These are phyloP conservation scores for Montipora sp. DNA, from an alignment of 64 coral and sea anemone genomes.

Conservation along the genomic window DNA sequence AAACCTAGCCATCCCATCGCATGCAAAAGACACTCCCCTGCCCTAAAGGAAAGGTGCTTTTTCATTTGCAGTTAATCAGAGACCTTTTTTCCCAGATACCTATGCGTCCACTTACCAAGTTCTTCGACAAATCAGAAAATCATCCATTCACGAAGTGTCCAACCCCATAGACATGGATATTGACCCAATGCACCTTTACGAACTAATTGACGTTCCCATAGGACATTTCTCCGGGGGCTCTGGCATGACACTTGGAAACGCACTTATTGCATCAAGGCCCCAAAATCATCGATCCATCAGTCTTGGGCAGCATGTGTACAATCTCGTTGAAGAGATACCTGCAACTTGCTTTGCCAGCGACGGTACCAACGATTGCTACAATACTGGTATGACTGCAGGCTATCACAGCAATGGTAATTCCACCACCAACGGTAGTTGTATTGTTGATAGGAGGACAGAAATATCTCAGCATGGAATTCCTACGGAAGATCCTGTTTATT, in stretches of 20 bases:
- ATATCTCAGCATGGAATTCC: background rate
- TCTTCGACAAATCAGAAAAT: background rate
- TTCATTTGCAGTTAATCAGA: background rate
- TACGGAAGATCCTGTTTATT: background rate
- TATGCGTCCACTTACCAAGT: conserved; percentile 27
- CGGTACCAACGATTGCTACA: no score
- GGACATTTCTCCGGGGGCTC: no score
- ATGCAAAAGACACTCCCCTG: no score
- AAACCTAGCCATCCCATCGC: background rate
- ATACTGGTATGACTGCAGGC: background rate
- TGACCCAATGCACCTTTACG: background rate
- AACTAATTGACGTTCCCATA: background rate
- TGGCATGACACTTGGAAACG: no score
- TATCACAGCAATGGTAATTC: background rate
- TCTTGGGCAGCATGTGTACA: conserved; percentile 32
- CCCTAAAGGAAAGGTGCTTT: no score
- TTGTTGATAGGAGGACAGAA: background rate
- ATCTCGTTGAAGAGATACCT: background rate
- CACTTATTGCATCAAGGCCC: background rate
- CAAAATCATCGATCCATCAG: background rate
- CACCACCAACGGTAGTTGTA: background rate
- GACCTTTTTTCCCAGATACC: background rate
- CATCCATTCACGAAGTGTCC: conserved; percentile 7
- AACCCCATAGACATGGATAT: background rate
- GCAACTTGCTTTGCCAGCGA: no score